phyloP scores from a whole-genome alignment of 2,888 invertebrate genomes.

The Chromoteleia sp. region DNA sequence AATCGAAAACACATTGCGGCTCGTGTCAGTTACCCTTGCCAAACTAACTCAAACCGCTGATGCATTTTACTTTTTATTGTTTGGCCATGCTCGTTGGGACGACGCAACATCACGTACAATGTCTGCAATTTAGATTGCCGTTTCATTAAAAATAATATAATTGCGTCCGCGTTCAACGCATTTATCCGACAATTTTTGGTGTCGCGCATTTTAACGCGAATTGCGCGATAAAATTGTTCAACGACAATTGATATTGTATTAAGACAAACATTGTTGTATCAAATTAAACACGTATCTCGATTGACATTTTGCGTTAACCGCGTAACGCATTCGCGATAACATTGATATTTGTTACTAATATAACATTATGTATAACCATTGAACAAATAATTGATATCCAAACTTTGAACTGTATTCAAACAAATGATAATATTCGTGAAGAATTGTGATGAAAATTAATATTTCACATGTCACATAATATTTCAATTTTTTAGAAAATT shows the following conservation, averaged over 20 bases:
- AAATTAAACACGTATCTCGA: no score
- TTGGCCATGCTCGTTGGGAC: slow-evolving; percentile 13
- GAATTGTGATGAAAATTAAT: no score
- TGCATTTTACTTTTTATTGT: slow-evolving; percentile 52
- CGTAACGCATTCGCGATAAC: no score
- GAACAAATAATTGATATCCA: no score
- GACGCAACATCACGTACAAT: slow-evolving; percentile 22
- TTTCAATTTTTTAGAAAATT: no score
- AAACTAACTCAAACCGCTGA: slow-evolving; percentile 52
- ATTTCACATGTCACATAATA: no score
- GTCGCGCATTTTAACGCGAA: slow-evolving; percentile 2
- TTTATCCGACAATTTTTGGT: not conserved
- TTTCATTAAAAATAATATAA: slow-evolving; percentile 35
- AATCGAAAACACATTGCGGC: slow-evolving; percentile 64
- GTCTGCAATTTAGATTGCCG: slow-evolving; percentile 18
- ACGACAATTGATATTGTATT: not conserved
- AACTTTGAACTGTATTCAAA: no score
- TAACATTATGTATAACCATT: no score
- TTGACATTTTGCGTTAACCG: no score
- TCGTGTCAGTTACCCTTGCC: slow-evolving; percentile 53
- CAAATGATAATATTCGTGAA: no score
- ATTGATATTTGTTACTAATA: no score
- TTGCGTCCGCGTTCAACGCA: not conserved
- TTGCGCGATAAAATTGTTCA: not conserved
- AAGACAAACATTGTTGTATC: no score